Percentiles rank a stretch among this genome's conserved stretches.
phyloP scores from a whole-genome alignment of 2,113 vertebrate genomes.

The Albula goreensis region DNA sequence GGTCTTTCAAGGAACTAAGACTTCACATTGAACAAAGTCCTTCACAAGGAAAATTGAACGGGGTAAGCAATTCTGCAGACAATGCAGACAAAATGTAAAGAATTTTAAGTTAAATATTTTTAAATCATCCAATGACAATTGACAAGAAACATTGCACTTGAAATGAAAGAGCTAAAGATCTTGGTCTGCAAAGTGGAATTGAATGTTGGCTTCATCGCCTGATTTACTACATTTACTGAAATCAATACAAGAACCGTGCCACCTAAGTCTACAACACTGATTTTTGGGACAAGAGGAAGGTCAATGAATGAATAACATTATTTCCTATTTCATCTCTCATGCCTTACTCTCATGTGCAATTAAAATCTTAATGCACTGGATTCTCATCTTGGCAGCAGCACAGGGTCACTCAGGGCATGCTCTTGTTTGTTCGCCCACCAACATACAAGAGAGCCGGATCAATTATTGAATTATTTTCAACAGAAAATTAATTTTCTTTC shows the following conservation, averaged over 20 bases:
- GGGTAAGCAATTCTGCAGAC: no score
- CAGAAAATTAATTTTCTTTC: neutral
- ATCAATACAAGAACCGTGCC: constrained; percentile 40
- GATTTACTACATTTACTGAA: constrained; percentile 37
- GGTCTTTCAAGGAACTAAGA: no score
- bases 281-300: constrained; percentile 33
- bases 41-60: no score
- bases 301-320: constrained; percentile 42
- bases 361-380: neutral
- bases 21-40: no score
- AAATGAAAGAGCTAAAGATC: neutral
- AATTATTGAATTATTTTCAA: neutral
- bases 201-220: neutral
- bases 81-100: no score
- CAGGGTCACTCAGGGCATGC: neutral
- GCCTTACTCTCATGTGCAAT: constrained; percentile 37
- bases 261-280: constrained; percentile 27
- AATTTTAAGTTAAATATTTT: no score
- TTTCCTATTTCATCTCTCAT: constrained; percentile 49
- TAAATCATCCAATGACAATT: no score
- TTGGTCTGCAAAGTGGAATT: neutral
- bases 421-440: neutral
- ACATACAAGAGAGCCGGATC: neutral
- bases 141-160: no score
- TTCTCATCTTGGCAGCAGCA: neutral